Percentiles rank a stretch among this genome's conserved stretches.
phyloP scores from a whole-genome alignment of 1,140 invertebrate genomes.

The Drosophila rhopaloa region DNA sequence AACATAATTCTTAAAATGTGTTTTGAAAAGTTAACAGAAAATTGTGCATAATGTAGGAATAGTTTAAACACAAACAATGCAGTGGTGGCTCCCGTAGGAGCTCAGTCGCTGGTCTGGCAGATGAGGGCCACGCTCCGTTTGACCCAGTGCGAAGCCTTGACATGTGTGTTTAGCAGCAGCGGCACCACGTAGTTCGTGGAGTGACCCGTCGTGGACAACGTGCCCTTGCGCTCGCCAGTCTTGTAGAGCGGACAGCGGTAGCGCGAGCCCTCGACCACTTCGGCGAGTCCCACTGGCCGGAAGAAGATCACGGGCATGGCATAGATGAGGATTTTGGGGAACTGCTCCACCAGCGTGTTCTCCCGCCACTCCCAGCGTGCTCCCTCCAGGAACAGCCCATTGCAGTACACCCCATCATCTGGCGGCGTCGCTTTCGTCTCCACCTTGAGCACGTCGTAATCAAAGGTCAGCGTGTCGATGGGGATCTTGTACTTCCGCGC shows the following conservation, averaged over 20 bases:
- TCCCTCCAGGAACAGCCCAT: constrained; percentile 93
- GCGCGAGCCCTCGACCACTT: constrained; percentile 86
- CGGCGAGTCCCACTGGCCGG: constrained; percentile 84
- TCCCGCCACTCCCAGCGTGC: constrained; percentile 91
- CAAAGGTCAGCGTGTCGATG: constrained; percentile 93
- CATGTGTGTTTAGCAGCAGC: constrained; percentile 89
- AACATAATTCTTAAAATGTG: not conserved
- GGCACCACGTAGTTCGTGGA: constrained; percentile 96
- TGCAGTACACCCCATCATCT: constrained; percentile 91
- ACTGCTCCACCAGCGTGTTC: constrained; percentile 89
- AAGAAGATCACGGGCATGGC: constrained; percentile 91
- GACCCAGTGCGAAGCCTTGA: constrained; percentile 92
- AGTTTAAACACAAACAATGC: not conserved
- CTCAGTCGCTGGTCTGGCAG: constrained; percentile 88
- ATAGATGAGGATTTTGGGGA: constrained; percentile 93
- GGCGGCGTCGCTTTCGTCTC: constrained; percentile 86
- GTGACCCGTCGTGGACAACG: constrained; percentile 94
- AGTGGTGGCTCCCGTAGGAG: too few species aligned
- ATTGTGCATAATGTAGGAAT: not conserved
- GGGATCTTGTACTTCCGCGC: constrained; percentile 94
- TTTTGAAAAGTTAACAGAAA: not conserved
- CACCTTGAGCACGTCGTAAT: constrained; percentile 88
- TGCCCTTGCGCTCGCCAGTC: constrained; percentile 92
- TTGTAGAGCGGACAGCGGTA: constrained; percentile 95
- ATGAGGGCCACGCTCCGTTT: constrained; percentile 94